Evolutionary conservation across 1,140 invertebrate genomes (phyloP), one percentile per base, ranked within the genome.

Genomic region (Anthonomus grandis): DNA sequence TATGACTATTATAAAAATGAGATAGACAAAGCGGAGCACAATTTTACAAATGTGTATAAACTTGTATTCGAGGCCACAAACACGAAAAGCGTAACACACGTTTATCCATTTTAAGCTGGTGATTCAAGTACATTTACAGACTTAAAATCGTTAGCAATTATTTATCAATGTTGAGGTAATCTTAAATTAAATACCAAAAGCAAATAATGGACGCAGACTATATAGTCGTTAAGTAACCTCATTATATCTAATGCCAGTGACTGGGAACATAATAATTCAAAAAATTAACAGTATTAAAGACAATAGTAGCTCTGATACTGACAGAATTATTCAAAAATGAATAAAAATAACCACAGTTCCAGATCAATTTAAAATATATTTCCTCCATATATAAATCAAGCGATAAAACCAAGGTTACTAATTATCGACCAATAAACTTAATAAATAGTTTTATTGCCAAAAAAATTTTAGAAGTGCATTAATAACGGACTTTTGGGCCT

Each of bases 401-500:
- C 4, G 41, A 54, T 54, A 57, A 39, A 23, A 31, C 19, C 8
- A 31, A 25, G 19, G 34, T 55, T 12, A 31, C 27, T 34, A 66
- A 64, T 38, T 66, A 64, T 49, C 42, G 64, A 47, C 62, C 64
- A 12, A 64, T 65, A 22, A 59, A 50, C n/a, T 15, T 64, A 31
- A 41, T 64, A 13, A 49, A 59, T 3, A 44, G 23, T 27, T 48
- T 66, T 18, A 39, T n/a, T n/a, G n/a, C n/a, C 58, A 4, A 66
- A 66, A 60, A 62, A 64, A 10, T 49, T 66, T 19, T 59, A 66
- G 47, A 65, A 64, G 46, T 23, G 56, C 34, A 34, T 60, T 3
- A 63, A 62, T 47, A 41, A 41, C 19, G 46, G 63, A 23, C 39
- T 66, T 17, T 46, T 44, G n/a, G 59, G 60, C 13, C 18, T 66